These are phyloP conservation scores for Oreochromis niloticus DNA, from an alignment of 2,113 vertebrate genomes.

Conservation along the genomic window DNA sequence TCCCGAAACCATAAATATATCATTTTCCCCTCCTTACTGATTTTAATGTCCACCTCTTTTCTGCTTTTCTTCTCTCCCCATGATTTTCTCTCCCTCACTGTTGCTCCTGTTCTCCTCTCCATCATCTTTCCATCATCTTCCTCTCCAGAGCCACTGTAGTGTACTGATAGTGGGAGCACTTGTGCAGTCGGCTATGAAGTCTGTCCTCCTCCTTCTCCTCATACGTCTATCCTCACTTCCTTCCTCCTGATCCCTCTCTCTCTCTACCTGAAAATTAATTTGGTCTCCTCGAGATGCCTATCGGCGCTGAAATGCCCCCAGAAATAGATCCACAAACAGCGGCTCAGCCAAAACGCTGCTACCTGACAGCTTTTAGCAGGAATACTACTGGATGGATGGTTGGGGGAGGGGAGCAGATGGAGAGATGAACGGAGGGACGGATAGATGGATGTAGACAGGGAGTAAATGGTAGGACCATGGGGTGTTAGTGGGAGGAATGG, in stretches of 20 bases:
- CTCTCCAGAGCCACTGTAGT: constrained; percentile 21
- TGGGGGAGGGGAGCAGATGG: neutral
- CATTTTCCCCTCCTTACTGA: neutral
- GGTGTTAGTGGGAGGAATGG: neutral
- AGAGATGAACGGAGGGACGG: neutral
- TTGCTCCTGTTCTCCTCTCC: neutral
- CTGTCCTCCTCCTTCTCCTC: constrained; percentile 1
- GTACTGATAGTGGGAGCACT: constrained; percentile 40
- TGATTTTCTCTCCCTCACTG: neutral
- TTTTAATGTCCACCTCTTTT: neutral
- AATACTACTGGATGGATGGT: constrained; percentile 26
- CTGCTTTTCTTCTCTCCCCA: neutral
- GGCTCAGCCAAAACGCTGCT: constrained; percentile 43
- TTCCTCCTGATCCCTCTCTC: neutral
- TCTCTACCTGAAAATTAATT: constrained; percentile 88
- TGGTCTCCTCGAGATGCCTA: constrained; percentile 91
- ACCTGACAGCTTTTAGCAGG: constrained; percentile 68
- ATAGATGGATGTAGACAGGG: neutral
- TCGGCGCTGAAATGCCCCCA: constrained; percentile 85
- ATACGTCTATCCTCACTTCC: neutral
- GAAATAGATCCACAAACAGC: constrained; percentile 89
- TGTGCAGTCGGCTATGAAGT: constrained; percentile 49
- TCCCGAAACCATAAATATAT: neutral
- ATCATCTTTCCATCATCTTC: constrained; percentile 40
- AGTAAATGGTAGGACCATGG: neutral